Percentiles rank a stretch among this genome's conserved stretches.
These are phyloP conservation scores for Arctopsyche grandis DNA, from an alignment of 1,140 invertebrate species.

Conservation along the genomic window DNA sequence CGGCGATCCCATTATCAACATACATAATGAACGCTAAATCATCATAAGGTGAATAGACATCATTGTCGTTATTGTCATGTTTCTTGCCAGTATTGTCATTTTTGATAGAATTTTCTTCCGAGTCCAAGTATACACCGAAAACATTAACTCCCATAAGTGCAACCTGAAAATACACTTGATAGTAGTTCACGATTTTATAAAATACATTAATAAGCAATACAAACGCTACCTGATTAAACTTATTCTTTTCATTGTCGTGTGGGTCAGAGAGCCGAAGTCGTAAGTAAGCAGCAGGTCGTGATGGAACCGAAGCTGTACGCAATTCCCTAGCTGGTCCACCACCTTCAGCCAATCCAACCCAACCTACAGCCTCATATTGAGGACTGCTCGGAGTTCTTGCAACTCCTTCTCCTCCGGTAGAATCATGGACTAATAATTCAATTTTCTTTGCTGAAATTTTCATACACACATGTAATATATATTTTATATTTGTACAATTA, in stretches of 20 bases:
- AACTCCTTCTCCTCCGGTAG: constrained; percentile 56
- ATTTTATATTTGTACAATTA: background rate
- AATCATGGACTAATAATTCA: constrained; percentile 52
- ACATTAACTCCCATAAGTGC: constrained; percentile 80
- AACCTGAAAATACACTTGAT: constrained; percentile 64
- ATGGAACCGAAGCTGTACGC: constrained; percentile 83
- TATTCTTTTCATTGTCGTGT: constrained; percentile 64
- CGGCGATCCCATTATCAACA: constrained; percentile 91
- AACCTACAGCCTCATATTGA: constrained; percentile 79
- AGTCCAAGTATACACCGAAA: constrained; percentile 74
- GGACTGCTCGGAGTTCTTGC: constrained; percentile 61
- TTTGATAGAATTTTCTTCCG: constrained; percentile 55
- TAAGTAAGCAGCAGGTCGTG: constrained; percentile 82
- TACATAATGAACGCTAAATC: constrained; percentile 98
- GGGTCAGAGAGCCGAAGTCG: constrained; percentile 87
- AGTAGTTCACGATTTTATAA: background rate
- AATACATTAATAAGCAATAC: background rate
- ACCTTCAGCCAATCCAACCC: constrained; percentile 75
- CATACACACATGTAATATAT: background rate
- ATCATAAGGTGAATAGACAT: constrained; percentile 85
- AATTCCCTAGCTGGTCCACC: constrained; percentile 80
- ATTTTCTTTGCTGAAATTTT: constrained; percentile 46
- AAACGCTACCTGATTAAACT: constrained; percentile 13
- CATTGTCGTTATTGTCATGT: constrained; percentile 64
- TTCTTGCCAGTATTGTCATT: constrained; percentile 58